phyloP scores from a whole-genome alignment of 35 echinoderm and acorn worm genomes.

The Heliocidaris tuberculata region DNA sequence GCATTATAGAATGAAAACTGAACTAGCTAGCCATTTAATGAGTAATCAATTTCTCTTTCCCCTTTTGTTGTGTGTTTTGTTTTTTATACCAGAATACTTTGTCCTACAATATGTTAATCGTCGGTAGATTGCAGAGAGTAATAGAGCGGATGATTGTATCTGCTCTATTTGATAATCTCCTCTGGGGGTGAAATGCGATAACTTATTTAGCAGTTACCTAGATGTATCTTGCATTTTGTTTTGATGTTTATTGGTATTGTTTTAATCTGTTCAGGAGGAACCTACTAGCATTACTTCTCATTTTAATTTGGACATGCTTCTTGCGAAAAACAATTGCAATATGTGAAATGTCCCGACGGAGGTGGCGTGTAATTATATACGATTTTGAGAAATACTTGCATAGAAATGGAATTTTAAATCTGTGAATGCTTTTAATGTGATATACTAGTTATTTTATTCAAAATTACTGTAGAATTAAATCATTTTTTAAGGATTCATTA shows the following conservation, averaged over 20 bases:
- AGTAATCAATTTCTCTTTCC: neutral
- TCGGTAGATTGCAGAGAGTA: neutral
- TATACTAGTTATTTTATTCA: conserved; percentile 21
- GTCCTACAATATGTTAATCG: neutral
- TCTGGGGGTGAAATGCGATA: neutral
- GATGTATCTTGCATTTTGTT: neutral
- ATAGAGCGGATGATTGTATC: neutral
- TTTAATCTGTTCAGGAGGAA: neutral
- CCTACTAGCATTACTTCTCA: neutral
- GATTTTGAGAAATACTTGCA: conserved; percentile 23
- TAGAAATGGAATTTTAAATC: conserved; percentile 33
- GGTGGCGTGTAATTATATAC: conserved; percentile 25
- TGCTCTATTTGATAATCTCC: neutral
- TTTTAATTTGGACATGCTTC: neutral
- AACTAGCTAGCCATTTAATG: neutral
- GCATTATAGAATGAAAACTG: neutral
- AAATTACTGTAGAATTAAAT: neutral
- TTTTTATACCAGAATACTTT: conserved; percentile 5
- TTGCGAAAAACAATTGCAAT: neutral
- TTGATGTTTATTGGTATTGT: neutral
- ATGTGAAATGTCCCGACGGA: neutral
- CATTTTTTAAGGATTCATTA: conserved; percentile 19
- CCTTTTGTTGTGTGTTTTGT: neutral
- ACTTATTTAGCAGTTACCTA: neutral
- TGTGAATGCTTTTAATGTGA: conserved; percentile 40